phyloP scores from a whole-genome alignment of 2,113 vertebrate genomes.

The human (Homo sapiens) region DNA sequence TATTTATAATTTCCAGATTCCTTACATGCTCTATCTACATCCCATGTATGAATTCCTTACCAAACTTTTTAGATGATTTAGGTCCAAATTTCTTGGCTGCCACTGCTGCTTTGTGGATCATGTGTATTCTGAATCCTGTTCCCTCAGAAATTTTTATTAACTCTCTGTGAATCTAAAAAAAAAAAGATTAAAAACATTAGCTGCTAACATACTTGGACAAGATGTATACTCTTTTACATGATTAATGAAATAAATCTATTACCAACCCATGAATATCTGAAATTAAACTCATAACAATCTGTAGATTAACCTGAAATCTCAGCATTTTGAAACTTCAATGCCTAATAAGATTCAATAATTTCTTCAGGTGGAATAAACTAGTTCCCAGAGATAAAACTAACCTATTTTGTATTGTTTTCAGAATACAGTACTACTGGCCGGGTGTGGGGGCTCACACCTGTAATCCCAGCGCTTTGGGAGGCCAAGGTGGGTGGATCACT shows the following conservation, averaged over 20 bases:
- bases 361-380: background rate
- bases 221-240: background rate
- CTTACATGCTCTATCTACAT: background rate
- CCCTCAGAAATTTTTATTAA: constrained; percentile 94
- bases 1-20: constrained; percentile 31
- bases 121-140: constrained; percentile 93
- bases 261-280: background rate
- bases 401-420: background rate
- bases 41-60: constrained; percentile 80
- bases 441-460: too few relatives aligned
- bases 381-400: background rate
- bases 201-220: background rate
- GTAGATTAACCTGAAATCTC: background rate
- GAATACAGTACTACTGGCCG: background rate
- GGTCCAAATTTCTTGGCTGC: constrained; percentile 95
- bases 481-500: too few relatives aligned
- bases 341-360: background rate
- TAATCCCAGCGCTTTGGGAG: too few relatives aligned
- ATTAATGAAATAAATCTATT: constrained; percentile 15
- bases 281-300: background rate
- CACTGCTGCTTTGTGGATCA: constrained; percentile 94
- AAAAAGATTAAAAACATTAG: constrained; percentile 24
- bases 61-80: constrained; percentile 94
- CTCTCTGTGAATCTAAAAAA: constrained; percentile 92
- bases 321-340: constrained; percentile 33